Base-by-base conservation (phyloP, 2,888 invertebrate species). In the Oxytorus armatus region DNA sequence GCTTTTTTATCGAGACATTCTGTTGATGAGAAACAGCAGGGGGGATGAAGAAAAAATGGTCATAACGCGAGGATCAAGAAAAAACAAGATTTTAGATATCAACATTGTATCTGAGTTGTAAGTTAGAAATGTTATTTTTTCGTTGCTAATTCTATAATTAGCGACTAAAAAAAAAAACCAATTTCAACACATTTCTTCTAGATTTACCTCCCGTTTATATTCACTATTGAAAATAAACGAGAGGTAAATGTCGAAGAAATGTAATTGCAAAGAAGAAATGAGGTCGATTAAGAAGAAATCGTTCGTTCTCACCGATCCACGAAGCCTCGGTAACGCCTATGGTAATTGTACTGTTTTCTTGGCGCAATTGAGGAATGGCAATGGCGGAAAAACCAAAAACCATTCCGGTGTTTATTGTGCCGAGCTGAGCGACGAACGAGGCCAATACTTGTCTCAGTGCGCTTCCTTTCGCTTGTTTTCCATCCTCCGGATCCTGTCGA, bases 351-450 rank as follows among this genome's bases (percentile, higher is more conserved):
- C 94, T 94, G 53, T 92, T 90, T 0, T 90, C 81, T 39, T 91
- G 91, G 88, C 93, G 91, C 51, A 95, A 87, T 85, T 95, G 95
- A 0, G 95, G 95, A 47, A 95, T 89, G 0, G 94, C 94, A 0
- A 95, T 95, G 1, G 95, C 95, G 0, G 95, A 94, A 88, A 95
- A 95, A 0, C 95, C 95, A 85, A 95, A 95, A 0, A 94, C 94
- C 94, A 95, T 94, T 47, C 95, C 95, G 0, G 95, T 95, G 89
- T 95, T 95, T 76, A 95, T 93, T 33, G 95, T 95, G 0, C 95
- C 95, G 10, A 95, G 89, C 87, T 95, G 95, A 1, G 94, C 95
- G 5, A 95, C 92, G 49, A 95, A 91, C 0, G 95, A 94, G 0
- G 95, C 95, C 83, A 95, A 36, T 16, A 95, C 93, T 91, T 95